phyloP scores from a whole-genome alignment of 1,140 invertebrate species.

The Heliothis subflexa region DNA sequence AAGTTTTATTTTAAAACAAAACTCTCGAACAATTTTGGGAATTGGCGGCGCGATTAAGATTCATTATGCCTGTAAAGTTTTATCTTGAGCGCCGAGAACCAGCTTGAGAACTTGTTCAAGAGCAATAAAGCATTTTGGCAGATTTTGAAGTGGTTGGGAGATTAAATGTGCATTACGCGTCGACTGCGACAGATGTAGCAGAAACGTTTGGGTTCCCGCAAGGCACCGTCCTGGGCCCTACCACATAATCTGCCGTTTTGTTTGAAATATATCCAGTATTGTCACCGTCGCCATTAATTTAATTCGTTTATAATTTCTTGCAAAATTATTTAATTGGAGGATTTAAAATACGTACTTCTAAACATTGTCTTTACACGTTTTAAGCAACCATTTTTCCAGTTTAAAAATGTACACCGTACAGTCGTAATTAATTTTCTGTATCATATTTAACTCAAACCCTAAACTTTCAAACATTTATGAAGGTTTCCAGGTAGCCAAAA shows the following conservation, averaged over 20 bases:
- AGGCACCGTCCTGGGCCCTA: slow-evolving; percentile 23
- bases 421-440: too few species aligned
- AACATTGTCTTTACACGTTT: too few species aligned
- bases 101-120: slow-evolving; percentile 68
- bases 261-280: slow-evolving; percentile 42
- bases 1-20: slow-evolving; percentile 79
- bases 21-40: slow-evolving; percentile 77
- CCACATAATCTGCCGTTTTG: slow-evolving; percentile 27
- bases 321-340: too few species aligned
- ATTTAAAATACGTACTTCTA: too few species aligned
- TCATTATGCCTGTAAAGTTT: slow-evolving; percentile 84
- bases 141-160: slow-evolving; percentile 79
- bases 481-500: slow-evolving; percentile 17
- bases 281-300: slow-evolving; percentile 46
- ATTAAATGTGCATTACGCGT: slow-evolving; percentile 81
- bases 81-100: slow-evolving; percentile 71
- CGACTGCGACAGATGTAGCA: slow-evolving; percentile 74
- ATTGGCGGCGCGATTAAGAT: slow-evolving; percentile 80
- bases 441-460: too few species aligned
- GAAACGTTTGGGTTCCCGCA: slow-evolving; percentile 38
- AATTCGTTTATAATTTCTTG: slow-evolving; percentile 53
- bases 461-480: background rate
- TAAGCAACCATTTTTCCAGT: too few species aligned
- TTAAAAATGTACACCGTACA: too few species aligned
- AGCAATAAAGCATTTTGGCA: slow-evolving; percentile 83